Percentiles rank a stretch among this genome's conserved stretches.
These are phyloP conservation scores for Zootoca vivipara DNA, from an alignment of 2,113 vertebrate genomes.

Conservation along the genomic window DNA sequence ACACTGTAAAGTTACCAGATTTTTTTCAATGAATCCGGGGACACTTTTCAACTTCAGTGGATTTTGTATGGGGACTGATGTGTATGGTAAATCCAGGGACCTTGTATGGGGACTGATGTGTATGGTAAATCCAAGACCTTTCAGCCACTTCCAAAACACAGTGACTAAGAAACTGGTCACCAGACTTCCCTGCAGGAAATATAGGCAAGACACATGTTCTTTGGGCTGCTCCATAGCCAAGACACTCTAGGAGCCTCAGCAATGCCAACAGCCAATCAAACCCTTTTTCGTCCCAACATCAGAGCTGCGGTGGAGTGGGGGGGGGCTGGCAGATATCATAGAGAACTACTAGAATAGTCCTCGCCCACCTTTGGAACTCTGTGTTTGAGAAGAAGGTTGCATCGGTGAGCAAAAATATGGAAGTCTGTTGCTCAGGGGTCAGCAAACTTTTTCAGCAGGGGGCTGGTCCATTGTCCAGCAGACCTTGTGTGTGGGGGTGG, in stretches of 20 bases:
- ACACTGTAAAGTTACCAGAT: no score
- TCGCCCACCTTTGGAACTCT: not conserved
- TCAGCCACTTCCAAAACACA: not conserved
- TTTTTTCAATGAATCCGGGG: no score
- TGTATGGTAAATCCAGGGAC: no score
- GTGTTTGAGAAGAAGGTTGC: not conserved
- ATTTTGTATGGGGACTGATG: no score
- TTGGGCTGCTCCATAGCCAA: not conserved
- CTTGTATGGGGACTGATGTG: no score
- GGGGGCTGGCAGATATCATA: not conserved
- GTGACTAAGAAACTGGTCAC: not conserved
- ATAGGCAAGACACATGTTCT: not conserved
- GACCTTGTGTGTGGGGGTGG: no score
- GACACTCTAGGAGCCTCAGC: not conserved
- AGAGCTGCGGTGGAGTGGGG: not conserved
- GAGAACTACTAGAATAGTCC: not conserved
- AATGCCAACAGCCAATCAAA: not conserved
- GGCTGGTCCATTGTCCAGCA: no score
- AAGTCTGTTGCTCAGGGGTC: not conserved
- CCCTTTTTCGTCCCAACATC: not conserved
- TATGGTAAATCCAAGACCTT: no score
- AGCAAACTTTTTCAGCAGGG: no score
- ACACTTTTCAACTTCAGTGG: no score
- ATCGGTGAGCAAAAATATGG: not conserved
- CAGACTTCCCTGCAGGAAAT: not conserved